Percentiles rank a stretch among this genome's conserved stretches.
Evolutionary conservation across 2,113 vertebrate genomes (phyloP).

Genomic region (Microtus ochrogaster): DNA sequence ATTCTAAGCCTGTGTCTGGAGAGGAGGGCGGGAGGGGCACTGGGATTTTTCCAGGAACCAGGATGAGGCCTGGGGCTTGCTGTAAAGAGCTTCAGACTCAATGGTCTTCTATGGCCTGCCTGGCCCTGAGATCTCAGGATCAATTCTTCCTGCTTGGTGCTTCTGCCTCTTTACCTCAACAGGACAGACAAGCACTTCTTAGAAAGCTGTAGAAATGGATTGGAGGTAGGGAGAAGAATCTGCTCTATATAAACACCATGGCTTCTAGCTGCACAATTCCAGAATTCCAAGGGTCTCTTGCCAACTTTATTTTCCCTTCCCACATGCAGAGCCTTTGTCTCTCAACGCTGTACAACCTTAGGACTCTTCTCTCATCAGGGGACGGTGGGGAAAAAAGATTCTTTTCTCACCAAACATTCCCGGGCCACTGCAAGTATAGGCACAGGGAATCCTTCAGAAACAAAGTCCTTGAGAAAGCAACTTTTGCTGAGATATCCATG

Average conservation of each 20-base stretch:
- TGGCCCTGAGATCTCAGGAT: constrained; percentile 31
- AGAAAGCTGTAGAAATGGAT: constrained; percentile 55
- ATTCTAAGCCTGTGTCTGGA: constrained; percentile 70
- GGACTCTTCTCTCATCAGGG: not conserved
- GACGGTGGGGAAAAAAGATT: not conserved
- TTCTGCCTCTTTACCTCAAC: not conserved
- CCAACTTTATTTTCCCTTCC: not conserved
- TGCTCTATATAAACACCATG: not conserved
- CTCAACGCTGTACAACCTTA: not conserved
- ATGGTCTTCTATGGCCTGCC: constrained; percentile 1
- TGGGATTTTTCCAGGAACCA: constrained; percentile 73
- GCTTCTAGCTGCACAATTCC: not conserved
- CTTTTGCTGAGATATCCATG: not conserved
- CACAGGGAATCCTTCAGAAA: not conserved
- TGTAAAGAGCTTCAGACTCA: not conserved
- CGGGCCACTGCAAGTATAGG: not conserved
- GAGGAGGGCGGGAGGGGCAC: constrained; percentile 50
- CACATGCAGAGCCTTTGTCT: not conserved
- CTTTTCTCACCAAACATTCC: not conserved
- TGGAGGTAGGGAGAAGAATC: not conserved
- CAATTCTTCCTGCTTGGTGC: constrained; percentile 14
- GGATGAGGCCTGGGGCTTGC: constrained; percentile 58
- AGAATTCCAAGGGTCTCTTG: not conserved
- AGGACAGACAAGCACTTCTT: not conserved
- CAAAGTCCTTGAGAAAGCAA: not conserved